Base-by-base conservation (phyloP, 1,140 invertebrate species). In the Episyrphus balteatus region DNA sequence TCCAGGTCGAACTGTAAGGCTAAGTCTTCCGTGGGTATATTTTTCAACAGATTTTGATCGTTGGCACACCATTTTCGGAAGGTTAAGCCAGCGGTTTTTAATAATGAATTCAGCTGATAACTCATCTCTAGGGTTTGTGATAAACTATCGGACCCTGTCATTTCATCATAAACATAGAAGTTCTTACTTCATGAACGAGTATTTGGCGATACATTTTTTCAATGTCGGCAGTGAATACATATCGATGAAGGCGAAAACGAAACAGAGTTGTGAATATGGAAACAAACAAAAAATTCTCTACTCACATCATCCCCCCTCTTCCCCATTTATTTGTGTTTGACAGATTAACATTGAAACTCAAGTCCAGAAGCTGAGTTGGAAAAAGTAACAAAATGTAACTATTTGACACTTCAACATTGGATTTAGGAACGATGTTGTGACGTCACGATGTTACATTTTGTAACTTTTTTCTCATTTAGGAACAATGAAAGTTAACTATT, bases 111-210 rank as follows among this genome's bases (percentile, higher is more conserved):
- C 5, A 55, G 14, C n/a, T 48, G 31, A 10, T 41, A 3, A 17
- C 39, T 37, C 3, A 48, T 15, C 30, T 19, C 5, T 9, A 47
- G 32, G 1, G 50, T 30, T 19, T 54, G 15, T 19, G 47, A 21
- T 15, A 56, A 6, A 26, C 15, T 45, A 46, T 72, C 47, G n/a
- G 50, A 38, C 1, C 68, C 66, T 1, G 64, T 64, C 7, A 71
- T 37, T 7, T 72, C 19, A 55, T 75, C 72, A 55, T 75, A 72
- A 2, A 73, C 64, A 43, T 73, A 74, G 47, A 73, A 68, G 59
- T 72, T 64, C 1, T 37, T 49, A 32, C 49, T 40, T 39, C 3
- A 36, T 45, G 12, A 10, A 66, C 33, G 30, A 11, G 26, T 8
- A 68, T 54, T 40, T 57, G 57, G 1, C 59, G 42, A 49, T 55